These are phyloP conservation scores for Hepsetus odoe DNA, from an alignment of 2,113 vertebrate genomes.

Conservation along the genomic window DNA sequence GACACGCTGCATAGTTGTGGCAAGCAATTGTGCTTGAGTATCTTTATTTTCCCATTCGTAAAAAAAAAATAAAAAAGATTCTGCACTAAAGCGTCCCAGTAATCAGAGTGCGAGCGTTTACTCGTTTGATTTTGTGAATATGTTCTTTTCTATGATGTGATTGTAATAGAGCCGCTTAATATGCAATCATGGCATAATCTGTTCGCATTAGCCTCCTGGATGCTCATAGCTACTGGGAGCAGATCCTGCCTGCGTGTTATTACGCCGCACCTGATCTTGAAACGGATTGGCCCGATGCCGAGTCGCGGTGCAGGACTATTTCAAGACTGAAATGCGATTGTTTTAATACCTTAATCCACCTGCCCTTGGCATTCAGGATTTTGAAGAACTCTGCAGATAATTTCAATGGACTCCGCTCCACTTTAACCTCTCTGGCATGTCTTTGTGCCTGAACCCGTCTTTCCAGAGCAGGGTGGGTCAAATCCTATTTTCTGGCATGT, in stretches of 20 bases:
- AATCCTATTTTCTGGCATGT: conserved; percentile 62
- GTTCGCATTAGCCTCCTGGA: conserved; percentile 70
- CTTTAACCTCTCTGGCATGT: conserved; percentile 26
- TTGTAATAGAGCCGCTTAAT: conserved; percentile 67
- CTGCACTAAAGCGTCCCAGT: conserved; percentile 4
- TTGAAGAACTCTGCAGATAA: conserved; percentile 77
- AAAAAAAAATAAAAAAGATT: conserved; percentile 48
- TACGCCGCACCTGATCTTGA: conserved; percentile 76
- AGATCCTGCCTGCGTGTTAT: conserved; percentile 60
- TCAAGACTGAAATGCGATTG: conserved; percentile 85
- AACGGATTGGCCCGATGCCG: conserved; percentile 74
- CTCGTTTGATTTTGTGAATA: conserved; percentile 55
- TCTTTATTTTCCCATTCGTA: conserved; percentile 53
- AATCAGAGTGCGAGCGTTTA: conserved; percentile 40
- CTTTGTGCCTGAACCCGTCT: conserved; percentile 6
- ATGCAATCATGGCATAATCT: conserved; percentile 76
- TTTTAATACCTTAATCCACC: conserved; percentile 85
- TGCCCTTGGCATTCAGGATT: conserved; percentile 82
- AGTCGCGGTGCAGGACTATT: conserved; percentile 79
- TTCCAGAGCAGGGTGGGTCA: conserved; percentile 1
- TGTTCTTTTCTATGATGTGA: conserved; percentile 62
- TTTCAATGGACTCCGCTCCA: conserved; percentile 69
- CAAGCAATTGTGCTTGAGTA: conserved; percentile 51
- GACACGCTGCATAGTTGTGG: conserved; percentile 32
- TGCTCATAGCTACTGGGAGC: conserved; percentile 70